Evolutionary conservation across 2,797 vertebrate species (phyloP), one percentile per base, ranked within the genome.

Genomic region (Petrocephalus sullivani): DNA sequence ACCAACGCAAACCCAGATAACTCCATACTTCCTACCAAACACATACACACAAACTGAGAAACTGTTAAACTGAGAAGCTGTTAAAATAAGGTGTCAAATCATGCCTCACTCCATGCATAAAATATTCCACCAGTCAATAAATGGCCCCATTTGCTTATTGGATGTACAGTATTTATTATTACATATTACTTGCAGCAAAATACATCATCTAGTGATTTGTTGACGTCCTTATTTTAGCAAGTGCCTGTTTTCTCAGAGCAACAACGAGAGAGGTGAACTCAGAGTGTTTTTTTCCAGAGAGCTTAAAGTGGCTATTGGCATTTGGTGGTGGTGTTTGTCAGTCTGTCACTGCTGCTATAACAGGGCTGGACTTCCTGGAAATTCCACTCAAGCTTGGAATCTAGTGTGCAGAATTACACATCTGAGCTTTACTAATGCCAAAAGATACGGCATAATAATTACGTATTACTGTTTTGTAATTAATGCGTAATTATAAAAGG

Each of bases 91-190:
- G 85, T 60, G 37, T 86, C 84, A 60, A 41, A n/a, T 2, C 51
- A 85, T 58, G 85, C 51, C 28, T 85, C 83, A 57, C 53, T 85
- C 57, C 53, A 57, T 37, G 28, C 53, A 54, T 57, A 57, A 85
- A 85, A 85, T 28, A 16, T 71, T 33, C 53, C 53, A 33, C 91
- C 37, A 53, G 84, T 58, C 88, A 49, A 82, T 91, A 90, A 92
- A 94, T 91, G 91, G 88, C 90, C 86, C 64, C 21, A 46, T 46
- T 82, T 82, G 37, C 49, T 82, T 82, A 51, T 51, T 46, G 23
- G 14, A 85, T 85, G 53, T 46, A 28, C 28, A 28, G 28, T 28
- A 14, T 57, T 85, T 58, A n/a, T 33, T 51, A 53, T 54, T 41
- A 37, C 12, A 9, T 56, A 6, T 85, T 21, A 33, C 28, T 85